Conservation (phyloP, 1,140 invertebrate genomes). For the Triops cancriformis region DNA sequence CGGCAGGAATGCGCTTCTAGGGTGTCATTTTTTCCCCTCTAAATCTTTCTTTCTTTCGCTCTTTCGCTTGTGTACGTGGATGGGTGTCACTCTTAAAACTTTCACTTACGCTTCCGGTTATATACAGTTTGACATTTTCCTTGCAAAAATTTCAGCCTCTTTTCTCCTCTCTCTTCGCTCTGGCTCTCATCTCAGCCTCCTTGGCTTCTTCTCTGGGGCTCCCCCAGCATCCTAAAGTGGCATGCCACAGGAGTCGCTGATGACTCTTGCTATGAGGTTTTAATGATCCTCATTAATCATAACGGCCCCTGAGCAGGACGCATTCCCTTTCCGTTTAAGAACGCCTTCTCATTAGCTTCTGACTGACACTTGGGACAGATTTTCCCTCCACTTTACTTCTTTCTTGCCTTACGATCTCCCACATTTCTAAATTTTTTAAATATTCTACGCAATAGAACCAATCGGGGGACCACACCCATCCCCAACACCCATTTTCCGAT, state of each 20-base stretch:
- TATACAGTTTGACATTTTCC: not conserved
- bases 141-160: constrained; percentile 9
- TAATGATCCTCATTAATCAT: constrained; percentile 29
- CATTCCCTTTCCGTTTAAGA: not conserved
- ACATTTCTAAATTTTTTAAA: too few relatives aligned
- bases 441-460: too few relatives aligned
- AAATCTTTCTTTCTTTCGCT: constrained; percentile 3
- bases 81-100: constrained; percentile 23
- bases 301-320: not conserved
- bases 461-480: not conserved
- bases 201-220: not conserved
- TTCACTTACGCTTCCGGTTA: constrained; percentile 3
- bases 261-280: constrained; percentile 25
- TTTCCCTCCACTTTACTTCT: not conserved
- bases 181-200: too few relatives aligned
- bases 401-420: too few relatives aligned
- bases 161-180: not conserved
- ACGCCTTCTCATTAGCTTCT: not conserved
- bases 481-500: not conserved
- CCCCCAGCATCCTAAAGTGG: not conserved
- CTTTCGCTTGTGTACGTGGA: constrained; percentile 16
- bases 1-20: not conserved
- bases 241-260: constrained; percentile 18
- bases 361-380: not conserved
- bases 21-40: constrained; percentile 1